Base-by-base conservation (phyloP, 2,888 invertebrate species). In the Clitarchus hookeri region DNA sequence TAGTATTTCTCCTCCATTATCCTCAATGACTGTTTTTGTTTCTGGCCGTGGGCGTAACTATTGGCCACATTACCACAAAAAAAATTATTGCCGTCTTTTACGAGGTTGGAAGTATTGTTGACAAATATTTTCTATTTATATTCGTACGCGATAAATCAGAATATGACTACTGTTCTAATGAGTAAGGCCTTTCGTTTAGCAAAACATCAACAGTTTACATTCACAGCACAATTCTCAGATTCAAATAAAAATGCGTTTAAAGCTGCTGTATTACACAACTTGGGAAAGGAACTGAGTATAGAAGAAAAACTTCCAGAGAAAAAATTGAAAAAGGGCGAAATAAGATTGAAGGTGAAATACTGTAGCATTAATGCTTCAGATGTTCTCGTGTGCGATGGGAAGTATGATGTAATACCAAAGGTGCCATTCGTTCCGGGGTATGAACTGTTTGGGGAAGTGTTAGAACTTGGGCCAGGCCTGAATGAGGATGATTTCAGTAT, bases 281-380 rank as follows among this genome's bases (percentile, higher is more conserved):
- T 92, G 84, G 92, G 91, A 2, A 90, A 93, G 88, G 93, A 93
- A 27, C 26, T 95, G n/a, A 90, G 91, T 82, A 91, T 95, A 65
- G 91, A 92, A 89, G 92, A 92, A 87, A 77, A 91, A 16, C 91
- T 92, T 84, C 88, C 90, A 53, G 90, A 91, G 9, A 90, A 90
- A 85, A 91, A 91, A 88, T 89, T 94, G 19, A 90, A 92, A 86
- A 90, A 92, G n/a, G 91, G 92, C 84, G 91, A 93, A 90, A 92
- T 93, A 88, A 84, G 85, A 86, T 92, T 95, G 23, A 92, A 93
- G 88, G 94, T 95, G 0, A 92, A 94, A 88, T 93, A 93, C 88
- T 94, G 94, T 89, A 94, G 94, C 85, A 91, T 95, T n/a, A 95
- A 95, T 91, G 93, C 93, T 84, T 92, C 93, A 0, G 95, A 95